These are phyloP conservation scores for Psilanteris sp. DNA, from an alignment of 1,140 invertebrate genomes.

Conservation along the genomic window DNA sequence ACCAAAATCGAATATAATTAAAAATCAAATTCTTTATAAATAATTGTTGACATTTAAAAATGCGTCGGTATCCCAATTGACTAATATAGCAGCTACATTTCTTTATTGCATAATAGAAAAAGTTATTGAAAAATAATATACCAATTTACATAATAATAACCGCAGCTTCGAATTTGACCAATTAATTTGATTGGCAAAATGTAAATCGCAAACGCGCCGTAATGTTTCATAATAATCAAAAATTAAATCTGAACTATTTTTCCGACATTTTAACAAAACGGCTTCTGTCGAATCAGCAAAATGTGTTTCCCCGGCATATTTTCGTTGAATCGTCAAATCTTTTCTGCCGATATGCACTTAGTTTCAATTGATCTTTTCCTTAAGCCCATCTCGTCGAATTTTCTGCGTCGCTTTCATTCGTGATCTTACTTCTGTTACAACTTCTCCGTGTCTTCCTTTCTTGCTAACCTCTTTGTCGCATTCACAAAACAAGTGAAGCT, in stretches of 20 bases:
- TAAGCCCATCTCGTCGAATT: constrained; percentile 21
- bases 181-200: too few species aligned
- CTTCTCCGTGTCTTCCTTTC: constrained; percentile 3
- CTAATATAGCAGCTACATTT: too few species aligned
- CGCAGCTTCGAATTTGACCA: too few species aligned
- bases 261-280: constrained; percentile 6
- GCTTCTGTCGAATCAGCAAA: constrained; percentile 27
- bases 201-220: too few species aligned
- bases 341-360: constrained; percentile 40
- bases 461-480: constrained; percentile 21
- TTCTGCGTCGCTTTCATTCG: constrained; percentile 27
- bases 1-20: too few species aligned
- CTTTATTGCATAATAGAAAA: too few species aligned
- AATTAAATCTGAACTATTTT: constrained; percentile 19
- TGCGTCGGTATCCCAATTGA: too few species aligned
- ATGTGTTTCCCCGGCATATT: constrained; percentile 26
- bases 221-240: too few species aligned
- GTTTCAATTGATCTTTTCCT: constrained; percentile 45
- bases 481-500: constrained; percentile 37
- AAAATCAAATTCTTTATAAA: too few species aligned
- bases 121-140: too few species aligned
- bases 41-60: too few species aligned
- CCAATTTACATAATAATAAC: too few species aligned
- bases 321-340: constrained; percentile 42
- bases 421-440: constrained; percentile 26